Percentiles rank a stretch among this genome's conserved stretches.
These are phyloP conservation scores for Mythimna pallens DNA, from an alignment of 2,888 invertebrate genomes.

Conservation along the genomic window DNA sequence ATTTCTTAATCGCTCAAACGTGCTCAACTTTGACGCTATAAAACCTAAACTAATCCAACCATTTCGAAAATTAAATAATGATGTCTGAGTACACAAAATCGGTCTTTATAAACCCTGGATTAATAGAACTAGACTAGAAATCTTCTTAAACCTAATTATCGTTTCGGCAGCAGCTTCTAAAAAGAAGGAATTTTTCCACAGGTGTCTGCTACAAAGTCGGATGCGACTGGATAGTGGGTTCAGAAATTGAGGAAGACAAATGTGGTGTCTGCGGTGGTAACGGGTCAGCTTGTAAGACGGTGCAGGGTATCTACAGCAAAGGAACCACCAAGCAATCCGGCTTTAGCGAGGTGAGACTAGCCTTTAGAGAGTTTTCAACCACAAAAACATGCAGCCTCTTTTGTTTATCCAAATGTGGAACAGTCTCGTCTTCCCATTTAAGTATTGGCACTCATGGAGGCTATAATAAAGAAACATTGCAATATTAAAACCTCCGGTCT, in stretches of 20 bases:
- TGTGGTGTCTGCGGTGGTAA: constrained; percentile 97
- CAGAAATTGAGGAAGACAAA: constrained; percentile 94
- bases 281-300: constrained; percentile 94
- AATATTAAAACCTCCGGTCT: constrained; percentile 6
- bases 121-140: not conserved
- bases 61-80: constrained; percentile 44
- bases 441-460: not conserved
- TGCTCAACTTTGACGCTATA: constrained; percentile 40
- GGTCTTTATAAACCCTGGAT: not conserved
- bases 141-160: not conserved
- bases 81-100: constrained; percentile 4
- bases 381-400: not conserved
- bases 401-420: not conserved
- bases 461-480: not conserved
- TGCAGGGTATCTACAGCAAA: constrained; percentile 94
- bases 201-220: constrained; percentile 94
- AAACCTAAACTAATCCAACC: constrained; percentile 30
- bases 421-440: not conserved
- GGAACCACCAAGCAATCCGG: constrained; percentile 90
- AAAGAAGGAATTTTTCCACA: constrained; percentile 52
- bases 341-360: constrained; percentile 87
- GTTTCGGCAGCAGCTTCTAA: not conserved
- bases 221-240: constrained; percentile 97
- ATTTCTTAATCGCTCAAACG: constrained; percentile 39
- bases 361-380: not conserved